A percentile compares a stretch with the other conserved stretches of the same genome.
phyloP scores from a whole-genome alignment of 2,888 invertebrate genomes.

The Myopa testacea region DNA sequence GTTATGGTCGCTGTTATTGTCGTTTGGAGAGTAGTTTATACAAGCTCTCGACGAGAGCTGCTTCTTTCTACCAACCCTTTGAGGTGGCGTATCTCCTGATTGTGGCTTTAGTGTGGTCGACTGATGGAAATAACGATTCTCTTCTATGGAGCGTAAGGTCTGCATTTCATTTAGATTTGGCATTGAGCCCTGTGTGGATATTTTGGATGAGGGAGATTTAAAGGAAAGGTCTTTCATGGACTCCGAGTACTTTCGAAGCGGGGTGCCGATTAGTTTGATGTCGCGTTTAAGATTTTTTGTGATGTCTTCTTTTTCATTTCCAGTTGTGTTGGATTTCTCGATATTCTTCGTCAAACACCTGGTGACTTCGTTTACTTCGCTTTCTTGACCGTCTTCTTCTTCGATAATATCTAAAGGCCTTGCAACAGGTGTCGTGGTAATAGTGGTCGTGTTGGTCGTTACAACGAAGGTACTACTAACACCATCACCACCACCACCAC shows the following conservation, averaged over 20 bases:
- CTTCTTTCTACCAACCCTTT: neutral
- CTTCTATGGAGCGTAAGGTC: conserved; percentile 64
- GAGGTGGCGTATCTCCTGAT: neutral
- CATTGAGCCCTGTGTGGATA: conserved; percentile 66
- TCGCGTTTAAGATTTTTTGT: conserved; percentile 59
- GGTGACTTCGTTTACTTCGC: conserved; percentile 20
- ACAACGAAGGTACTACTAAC: conserved; percentile 23
- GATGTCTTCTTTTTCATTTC: conserved; percentile 36
- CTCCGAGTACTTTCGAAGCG: conserved; percentile 64
- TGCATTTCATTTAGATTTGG: conserved; percentile 67
- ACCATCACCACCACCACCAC: conserved; percentile 20
- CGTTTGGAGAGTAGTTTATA: conserved; percentile 14
- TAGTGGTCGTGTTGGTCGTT: conserved; percentile 60
- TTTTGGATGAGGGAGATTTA: conserved; percentile 52
- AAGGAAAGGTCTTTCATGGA: conserved; percentile 65
- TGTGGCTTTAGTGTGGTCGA: neutral
- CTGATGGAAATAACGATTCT: conserved; percentile 65
- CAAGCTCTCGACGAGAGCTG: neutral
- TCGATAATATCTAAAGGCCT: conserved; percentile 60
- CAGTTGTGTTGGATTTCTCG: conserved; percentile 25
- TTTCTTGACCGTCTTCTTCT: conserved; percentile 56
- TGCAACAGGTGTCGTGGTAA: conserved; percentile 52
- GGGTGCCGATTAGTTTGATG: conserved; percentile 62
- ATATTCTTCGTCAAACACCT: conserved; percentile 15
- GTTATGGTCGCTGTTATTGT: conserved; percentile 42